Conservation (phyloP, 1,140 invertebrate species). For the Tetramorium simillimum region DNA sequence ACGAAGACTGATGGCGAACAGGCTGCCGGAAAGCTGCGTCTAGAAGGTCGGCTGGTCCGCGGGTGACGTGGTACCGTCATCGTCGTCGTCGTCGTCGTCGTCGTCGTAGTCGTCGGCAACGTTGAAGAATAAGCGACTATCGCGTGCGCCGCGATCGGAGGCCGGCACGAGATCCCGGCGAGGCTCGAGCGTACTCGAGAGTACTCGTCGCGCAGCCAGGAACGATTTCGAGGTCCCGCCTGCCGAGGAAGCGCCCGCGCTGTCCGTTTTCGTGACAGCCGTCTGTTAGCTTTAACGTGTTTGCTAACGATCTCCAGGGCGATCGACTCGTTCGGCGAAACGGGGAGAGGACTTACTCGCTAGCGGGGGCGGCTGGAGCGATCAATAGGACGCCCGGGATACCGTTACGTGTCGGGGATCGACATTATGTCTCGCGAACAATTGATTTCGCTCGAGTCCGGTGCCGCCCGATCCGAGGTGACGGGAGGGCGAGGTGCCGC, state of each 20-base stretch:
- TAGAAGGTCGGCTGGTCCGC: conserved; percentile 80
- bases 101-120: not conserved
- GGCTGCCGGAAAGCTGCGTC: conserved; percentile 91
- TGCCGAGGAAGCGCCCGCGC: not conserved
- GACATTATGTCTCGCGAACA: conserved; percentile 11
- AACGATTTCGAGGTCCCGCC: conserved; percentile 15
- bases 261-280: conserved; percentile 35
- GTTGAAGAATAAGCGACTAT: not conserved
- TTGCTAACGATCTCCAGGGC: conserved; percentile 18
- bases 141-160: conserved; percentile 14
- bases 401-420: not conserved
- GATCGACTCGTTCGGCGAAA: conserved; percentile 26
- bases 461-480: not conserved
- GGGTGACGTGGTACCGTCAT: not conserved
- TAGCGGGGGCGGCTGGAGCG: not conserved
- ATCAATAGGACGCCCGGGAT: conserved; percentile 18
- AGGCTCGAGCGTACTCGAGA: conserved; percentile 4
- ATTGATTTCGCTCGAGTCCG: conserved; percentile 20
- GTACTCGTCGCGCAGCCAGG: not conserved
- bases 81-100: not conserved
- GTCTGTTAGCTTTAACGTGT: conserved; percentile 40
- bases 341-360: not conserved
- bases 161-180: not conserved
- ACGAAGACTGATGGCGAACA: conserved; percentile 90
- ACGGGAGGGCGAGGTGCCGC: not conserved